Conservation (phyloP, 1,140 invertebrate species). For the Scaptomyza graminum region DNA sequence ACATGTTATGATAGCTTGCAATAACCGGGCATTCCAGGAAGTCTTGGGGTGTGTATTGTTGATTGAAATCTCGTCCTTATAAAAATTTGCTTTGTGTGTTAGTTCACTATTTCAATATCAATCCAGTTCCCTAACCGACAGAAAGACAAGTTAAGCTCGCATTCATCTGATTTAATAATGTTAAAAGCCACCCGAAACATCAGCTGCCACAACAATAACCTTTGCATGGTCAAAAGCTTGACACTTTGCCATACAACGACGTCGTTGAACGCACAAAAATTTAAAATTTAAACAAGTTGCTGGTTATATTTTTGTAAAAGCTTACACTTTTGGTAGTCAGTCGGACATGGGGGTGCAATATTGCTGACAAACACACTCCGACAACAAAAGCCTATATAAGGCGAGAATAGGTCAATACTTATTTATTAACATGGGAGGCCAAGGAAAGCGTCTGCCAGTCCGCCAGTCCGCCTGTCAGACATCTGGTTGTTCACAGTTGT, state of each 20-base stretch:
- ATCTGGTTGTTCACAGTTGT: slow-evolving; percentile 50
- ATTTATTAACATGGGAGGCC: not conserved
- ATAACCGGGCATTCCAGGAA: too few species aligned
- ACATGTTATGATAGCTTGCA: slow-evolving; percentile 48
- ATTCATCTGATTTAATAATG: slow-evolving; percentile 72
- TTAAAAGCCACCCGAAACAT: slow-evolving; percentile 65
- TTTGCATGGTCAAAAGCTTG: too few species aligned
- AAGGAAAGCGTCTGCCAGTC: slow-evolving; percentile 7
- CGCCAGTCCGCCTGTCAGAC: slow-evolving; percentile 13
- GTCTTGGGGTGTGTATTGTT: too few species aligned
- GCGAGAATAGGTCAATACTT: slow-evolving; percentile 12
- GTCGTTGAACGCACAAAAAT: slow-evolving; percentile 12
- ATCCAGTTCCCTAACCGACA: too few species aligned
- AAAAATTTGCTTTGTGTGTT: too few species aligned
- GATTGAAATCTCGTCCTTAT: too few species aligned
- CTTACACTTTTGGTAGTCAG: slow-evolving; percentile 27
- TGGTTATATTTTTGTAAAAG: slow-evolving; percentile 38
- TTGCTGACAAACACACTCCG: not conserved
- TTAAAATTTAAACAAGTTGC: slow-evolving; percentile 55
- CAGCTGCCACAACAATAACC: slow-evolving; percentile 19
- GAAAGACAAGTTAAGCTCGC: slow-evolving; percentile 17
- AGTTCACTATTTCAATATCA: too few species aligned
- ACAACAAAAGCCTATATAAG: not conserved
- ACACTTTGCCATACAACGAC: slow-evolving; percentile 47
- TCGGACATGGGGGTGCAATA: not conserved